Evolutionary conservation across 2,797 vertebrate genomes (phyloP).

Genomic region (Thripadectes ignobilis): DNA sequence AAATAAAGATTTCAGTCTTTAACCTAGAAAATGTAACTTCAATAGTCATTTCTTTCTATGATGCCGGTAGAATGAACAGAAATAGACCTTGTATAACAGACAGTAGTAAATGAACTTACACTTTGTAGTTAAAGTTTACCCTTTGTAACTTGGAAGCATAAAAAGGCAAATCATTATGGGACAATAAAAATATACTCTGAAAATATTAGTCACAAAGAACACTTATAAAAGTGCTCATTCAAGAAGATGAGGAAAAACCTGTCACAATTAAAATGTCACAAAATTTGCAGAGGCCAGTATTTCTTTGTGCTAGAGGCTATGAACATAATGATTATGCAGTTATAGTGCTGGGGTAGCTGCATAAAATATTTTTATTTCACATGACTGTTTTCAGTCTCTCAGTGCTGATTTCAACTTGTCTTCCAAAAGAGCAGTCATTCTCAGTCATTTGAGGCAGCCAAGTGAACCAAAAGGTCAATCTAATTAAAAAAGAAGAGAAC

Average conservation of each 20-base stretch:
- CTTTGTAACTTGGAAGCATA: constrained; percentile 38
- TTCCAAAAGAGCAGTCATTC: constrained; percentile 68
- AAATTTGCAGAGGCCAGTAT: constrained; percentile 56
- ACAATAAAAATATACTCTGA: constrained; percentile 54
- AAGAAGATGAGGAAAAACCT: constrained; percentile 57
- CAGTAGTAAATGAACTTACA: background rate
- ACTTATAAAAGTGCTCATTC: constrained; percentile 51
- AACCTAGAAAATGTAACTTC: background rate
- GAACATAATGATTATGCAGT: constrained; percentile 65
- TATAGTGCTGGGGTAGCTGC: constrained; percentile 36
- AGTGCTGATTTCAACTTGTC: constrained; percentile 57
- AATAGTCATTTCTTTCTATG: background rate
- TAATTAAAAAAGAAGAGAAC: constrained; percentile 79
- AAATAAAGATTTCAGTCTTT: background rate
- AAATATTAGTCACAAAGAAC: constrained; percentile 46
- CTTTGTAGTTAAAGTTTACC: background rate
- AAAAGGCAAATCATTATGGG: constrained; percentile 27
- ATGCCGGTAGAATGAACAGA: background rate
- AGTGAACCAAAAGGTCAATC: constrained; percentile 79
- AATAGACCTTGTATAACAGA: background rate
- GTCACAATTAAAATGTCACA: constrained; percentile 57
- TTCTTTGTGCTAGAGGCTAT: constrained; percentile 64
- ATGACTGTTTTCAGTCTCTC: constrained; percentile 69
- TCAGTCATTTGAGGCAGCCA: constrained; percentile 74
- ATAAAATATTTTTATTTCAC: constrained; percentile 69